These are phyloP conservation scores for Myxocyprinus asiaticus DNA, from an alignment of 2,113 vertebrate species.

Conservation along the genomic window DNA sequence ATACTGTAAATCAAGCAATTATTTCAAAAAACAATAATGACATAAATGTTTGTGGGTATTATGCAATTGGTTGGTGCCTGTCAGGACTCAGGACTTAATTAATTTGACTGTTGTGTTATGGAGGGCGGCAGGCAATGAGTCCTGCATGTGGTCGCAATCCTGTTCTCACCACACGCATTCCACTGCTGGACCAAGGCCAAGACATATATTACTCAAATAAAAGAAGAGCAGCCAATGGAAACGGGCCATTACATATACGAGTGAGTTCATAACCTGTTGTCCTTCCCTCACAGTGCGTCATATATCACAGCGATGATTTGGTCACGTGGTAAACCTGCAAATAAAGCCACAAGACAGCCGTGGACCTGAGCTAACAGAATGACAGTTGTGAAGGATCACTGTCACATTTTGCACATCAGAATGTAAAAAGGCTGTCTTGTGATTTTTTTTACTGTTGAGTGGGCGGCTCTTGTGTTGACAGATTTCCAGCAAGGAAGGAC, in stretches of 20 bases:
- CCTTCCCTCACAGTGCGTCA: neutral
- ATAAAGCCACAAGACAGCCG: too few relatives aligned
- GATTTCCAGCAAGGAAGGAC: constrained; percentile 22
- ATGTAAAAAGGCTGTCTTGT: neutral
- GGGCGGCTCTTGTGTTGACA: constrained; percentile 13
- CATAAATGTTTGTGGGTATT: neutral
- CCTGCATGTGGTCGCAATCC: constrained; percentile 67
- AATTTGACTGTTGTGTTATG: constrained; percentile 56
- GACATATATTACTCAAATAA: constrained; percentile 42
- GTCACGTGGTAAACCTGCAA: neutral
- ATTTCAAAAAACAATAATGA: too few relatives aligned
- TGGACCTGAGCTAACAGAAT: neutral
- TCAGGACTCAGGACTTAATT: constrained; percentile 55
- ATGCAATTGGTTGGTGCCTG: neutral
- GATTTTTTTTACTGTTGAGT: constrained; percentile 8
- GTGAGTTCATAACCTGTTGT: constrained; percentile 19
- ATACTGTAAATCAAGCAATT: too few relatives aligned
- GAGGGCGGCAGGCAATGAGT: constrained; percentile 65
- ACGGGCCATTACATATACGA: constrained; percentile 6
- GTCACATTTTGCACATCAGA: neutral
- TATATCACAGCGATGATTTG: neutral
- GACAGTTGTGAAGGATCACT: neutral
- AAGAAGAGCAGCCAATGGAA: constrained; percentile 27
- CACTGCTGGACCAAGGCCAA: constrained; percentile 70
- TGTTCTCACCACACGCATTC: constrained; percentile 60